Conservation (phyloP, 1,140 invertebrate species). For the Linepithema humile region DNA sequence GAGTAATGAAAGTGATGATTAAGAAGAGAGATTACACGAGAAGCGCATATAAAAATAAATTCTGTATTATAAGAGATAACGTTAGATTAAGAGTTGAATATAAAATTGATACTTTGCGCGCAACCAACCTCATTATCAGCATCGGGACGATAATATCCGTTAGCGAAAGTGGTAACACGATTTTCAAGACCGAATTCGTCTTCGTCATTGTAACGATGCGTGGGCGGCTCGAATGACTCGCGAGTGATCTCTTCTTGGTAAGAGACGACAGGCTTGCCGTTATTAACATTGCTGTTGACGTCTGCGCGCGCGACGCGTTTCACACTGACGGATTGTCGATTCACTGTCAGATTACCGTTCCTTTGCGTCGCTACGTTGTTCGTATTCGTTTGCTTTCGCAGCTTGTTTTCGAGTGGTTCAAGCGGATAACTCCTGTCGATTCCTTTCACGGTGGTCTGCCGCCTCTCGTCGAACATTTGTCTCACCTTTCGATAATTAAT, state of each 20-base stretch:
- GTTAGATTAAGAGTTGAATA: background rate
- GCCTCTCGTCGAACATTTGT: conserved; percentile 90
- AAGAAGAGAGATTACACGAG: too few species aligned
- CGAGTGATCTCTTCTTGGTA: conserved; percentile 76
- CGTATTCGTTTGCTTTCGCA: conserved; percentile 81
- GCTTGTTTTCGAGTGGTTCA: conserved; percentile 86
- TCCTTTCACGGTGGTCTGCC: conserved; percentile 88
- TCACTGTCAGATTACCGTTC: conserved; percentile 77
- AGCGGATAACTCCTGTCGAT: conserved; percentile 93
- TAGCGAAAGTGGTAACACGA: conserved; percentile 67
- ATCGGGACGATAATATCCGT: conserved; percentile 69
- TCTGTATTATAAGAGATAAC: background rate
- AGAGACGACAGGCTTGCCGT: conserved; percentile 78
- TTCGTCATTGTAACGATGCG: conserved; percentile 51
- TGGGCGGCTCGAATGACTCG: conserved; percentile 65
- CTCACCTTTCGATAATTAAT: conserved; percentile 61
- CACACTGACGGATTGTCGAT: conserved; percentile 78
- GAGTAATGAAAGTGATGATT: too few species aligned
- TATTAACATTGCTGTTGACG: conserved; percentile 80
- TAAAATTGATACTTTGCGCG: background rate
- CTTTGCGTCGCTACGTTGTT: conserved; percentile 70
- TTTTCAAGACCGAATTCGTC: conserved; percentile 67
- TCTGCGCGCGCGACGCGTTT: conserved; percentile 75
- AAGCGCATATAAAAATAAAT: background rate
- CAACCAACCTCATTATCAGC: conserved; percentile 68